Evolutionary conservation across 2,888 invertebrate species (phyloP).

Genomic region (Phyllotreta cruciferae): DNA sequence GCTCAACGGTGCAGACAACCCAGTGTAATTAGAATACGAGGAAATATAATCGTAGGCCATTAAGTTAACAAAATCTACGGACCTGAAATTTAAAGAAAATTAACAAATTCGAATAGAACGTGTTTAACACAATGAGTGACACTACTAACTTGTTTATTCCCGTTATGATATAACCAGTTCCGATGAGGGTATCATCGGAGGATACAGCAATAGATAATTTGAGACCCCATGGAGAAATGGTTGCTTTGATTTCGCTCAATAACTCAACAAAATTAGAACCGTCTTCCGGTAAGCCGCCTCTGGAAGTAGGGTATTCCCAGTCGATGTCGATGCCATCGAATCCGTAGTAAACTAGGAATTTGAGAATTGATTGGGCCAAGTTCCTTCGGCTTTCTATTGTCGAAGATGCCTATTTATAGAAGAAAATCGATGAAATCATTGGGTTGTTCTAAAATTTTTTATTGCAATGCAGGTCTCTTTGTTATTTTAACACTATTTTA

Average conservation of each 20-base stretch:
- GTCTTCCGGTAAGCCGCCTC: constrained; percentile 60
- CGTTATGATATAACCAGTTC: constrained; percentile 59
- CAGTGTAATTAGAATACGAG: constrained; percentile 52
- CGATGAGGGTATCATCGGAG: constrained; percentile 53
- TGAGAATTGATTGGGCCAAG: constrained; percentile 58
- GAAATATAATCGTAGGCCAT: constrained; percentile 64
- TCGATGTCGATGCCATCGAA: constrained; percentile 77
- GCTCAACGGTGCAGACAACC: constrained; percentile 58
- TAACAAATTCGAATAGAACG: background rate
- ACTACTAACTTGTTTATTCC: constrained; percentile 54
- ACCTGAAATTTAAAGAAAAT: constrained; percentile 42
- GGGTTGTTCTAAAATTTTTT: too few relatives aligned
- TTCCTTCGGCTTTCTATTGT: constrained; percentile 51
- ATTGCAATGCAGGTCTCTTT: too few relatives aligned
- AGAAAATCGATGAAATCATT: too few relatives aligned
- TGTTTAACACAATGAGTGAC: background rate
- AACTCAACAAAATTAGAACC: constrained; percentile 50
- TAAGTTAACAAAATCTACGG: constrained; percentile 61
- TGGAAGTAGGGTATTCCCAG: constrained; percentile 73
- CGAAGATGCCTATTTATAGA: constrained; percentile 55
- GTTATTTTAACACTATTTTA: background rate
- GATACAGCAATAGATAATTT: constrained; percentile 62
- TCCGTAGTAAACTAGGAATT: constrained; percentile 59
- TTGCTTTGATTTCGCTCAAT: constrained; percentile 56
- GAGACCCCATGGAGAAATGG: constrained; percentile 57